Evolutionary conservation across 1,140 invertebrate species (phyloP).

Genomic region (Ericerus pela): DNA sequence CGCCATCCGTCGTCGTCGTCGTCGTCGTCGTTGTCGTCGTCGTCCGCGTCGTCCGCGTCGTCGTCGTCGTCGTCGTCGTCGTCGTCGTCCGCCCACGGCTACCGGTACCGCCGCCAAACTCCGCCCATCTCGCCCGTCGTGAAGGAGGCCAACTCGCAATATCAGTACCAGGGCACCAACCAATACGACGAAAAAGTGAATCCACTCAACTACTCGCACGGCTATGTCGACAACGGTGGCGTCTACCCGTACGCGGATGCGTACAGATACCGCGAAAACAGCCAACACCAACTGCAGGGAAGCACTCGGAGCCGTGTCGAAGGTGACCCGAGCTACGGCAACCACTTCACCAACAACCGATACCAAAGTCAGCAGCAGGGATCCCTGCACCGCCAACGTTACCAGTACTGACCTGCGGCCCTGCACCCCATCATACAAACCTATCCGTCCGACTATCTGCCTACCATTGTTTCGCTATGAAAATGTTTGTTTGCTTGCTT

Average conservation of each 20-base stretch:
- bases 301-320: not conserved
- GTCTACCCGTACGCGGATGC: not conserved
- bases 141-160: not conserved
- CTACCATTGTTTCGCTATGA: too few relatives aligned
- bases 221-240: not conserved
- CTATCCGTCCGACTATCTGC: too few relatives aligned
- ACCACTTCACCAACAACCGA: conserved; percentile 1
- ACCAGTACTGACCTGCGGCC: too few relatives aligned
- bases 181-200: conserved; percentile 7
- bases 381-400: not conserved
- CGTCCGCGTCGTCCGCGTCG: too few relatives aligned
- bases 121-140: not conserved
- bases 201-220: not conserved
- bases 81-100: not conserved
- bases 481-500: too few relatives aligned
- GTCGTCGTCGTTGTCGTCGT: too few relatives aligned
- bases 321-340: not conserved
- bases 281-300: conserved; percentile 1
- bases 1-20: too few relatives aligned
- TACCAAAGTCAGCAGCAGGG: conserved; percentile 6
- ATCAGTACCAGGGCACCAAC: conserved; percentile 5
- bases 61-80: too few relatives aligned
- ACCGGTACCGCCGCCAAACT: not conserved
- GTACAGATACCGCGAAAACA: not conserved
- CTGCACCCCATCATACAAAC: too few relatives aligned